Evolutionary conservation across 2,113 vertebrate genomes (phyloP), one percentile per base, ranked within the genome.

Genomic region (Melospiza georgiana): DNA sequence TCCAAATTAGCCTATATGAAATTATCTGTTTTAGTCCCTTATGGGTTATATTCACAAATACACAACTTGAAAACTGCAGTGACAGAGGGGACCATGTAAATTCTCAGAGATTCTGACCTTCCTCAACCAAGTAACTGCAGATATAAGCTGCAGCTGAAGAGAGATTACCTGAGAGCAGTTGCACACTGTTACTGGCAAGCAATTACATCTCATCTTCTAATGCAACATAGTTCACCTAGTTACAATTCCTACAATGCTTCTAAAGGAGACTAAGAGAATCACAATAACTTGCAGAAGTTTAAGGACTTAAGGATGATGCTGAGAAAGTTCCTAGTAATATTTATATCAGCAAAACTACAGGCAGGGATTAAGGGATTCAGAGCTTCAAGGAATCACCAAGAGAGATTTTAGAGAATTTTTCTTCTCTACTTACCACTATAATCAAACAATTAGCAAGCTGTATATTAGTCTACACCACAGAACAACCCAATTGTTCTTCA

Each of bases 171-270:
- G 90, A 73, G 2, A 71, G 51, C 35, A 95, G 82, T 5, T 88
- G 65, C 46, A 90, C 43, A 85, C 22, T 67, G 54, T 73, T 78
- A 96, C 0, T 93, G 82, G 67, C 43, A 94, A 86, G 66, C 77
- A 95, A 93, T 44, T 89, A 62, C 76, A 95, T 49, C 87, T 83
- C 89, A 87, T 80, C 84, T 91, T 91, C 84, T 67, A 87, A 95
- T 52, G 51, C 43, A 90, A 89, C 51, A 86, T 0, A 90, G 59
- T 63, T 77, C 88, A 80, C 83, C 78, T 89, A 93, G 61, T 91
- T 93, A 37, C 55, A 92, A 15, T 52, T 89, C 88, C 73, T 81
- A 93, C 23, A 75, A 16, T 10, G 49, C 69, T 82, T 89, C 92
- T 58, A 69, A 91, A 89, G 49, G 37, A 90, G 22, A 58, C 88